Base-by-base conservation (phyloP, 2,888 invertebrate species). In the Lasioglossum lativentre region DNA sequence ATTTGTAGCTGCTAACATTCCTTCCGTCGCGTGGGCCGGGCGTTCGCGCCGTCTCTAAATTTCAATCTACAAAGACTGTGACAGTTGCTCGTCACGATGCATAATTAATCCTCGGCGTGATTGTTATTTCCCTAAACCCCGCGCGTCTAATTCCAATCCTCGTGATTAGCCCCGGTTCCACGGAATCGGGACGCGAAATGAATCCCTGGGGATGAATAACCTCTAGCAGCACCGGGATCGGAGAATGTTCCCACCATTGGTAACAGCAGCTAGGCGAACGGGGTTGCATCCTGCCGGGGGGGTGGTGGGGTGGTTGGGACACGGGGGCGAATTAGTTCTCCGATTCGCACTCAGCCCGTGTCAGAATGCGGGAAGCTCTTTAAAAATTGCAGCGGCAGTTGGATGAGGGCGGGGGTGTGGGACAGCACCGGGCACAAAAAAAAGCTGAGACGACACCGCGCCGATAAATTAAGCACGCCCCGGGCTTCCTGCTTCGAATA, bases 401-500 rank as follows among this genome's bases (percentile, higher is more conserved):
- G 59, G 16, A 16, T 5, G 59, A n/a, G 27, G 27, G 59, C 27
- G 30, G 59, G 14, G 59, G 27, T 14, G 14, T 3, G 34, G 63
- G 56, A 19, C 59, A 27, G 42, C 38, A 27, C 4, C 42, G 70
- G 3, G 68, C 59, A 52, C 27, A 66, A 86, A 86, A 70, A 86
- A 89, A 78, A 85, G 45, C 47, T 56, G 70, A 78, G 81, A 66
- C 68, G 74, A 80, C 78, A 68, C 27, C 42, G 45, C 42, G 75
- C 75, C 83, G 79, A 90, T 89, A 91, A 91, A 90, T 91, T 89
- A 92, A 90, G 87, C 80, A 79, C 78, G 77, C 68, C 76, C 42
- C 42, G 82, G 77, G 86, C 70, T 88, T 83, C 73, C 83, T 72
- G 78, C 79, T 82, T 73, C 80, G 83, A 88, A 87, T 87, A 88